Base-by-base conservation (phyloP, 2,888 invertebrate genomes). In the Priocnemis perturbator region DNA sequence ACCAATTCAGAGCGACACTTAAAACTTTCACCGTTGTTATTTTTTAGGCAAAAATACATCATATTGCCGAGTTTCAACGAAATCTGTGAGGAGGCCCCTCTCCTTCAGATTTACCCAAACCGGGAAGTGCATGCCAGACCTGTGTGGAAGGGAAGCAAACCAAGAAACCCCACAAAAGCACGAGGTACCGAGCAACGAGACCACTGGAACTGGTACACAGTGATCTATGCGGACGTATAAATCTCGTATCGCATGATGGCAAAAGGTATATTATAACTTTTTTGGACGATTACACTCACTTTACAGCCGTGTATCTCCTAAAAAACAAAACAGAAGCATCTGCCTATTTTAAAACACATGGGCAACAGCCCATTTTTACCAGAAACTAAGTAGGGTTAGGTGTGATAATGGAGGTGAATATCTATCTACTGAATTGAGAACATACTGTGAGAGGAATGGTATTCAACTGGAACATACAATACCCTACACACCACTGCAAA, bases 81-180 rank as follows among this genome's bases (percentile, higher is more conserved):
- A n/a, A n/a, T n/a, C n/a, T n/a, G n/a, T n/a, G n/a, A n/a, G n/a
- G n/a, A n/a, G n/a, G n/a, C n/a, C n/a, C n/a, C n/a, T n/a, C n/a
- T n/a, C n/a, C n/a, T n/a, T n/a, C n/a, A n/a, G n/a, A n/a, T n/a
- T n/a, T n/a, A n/a, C n/a, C n/a, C n/a, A n/a, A n/a, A n/a, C n/a
- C n/a, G n/a, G n/a, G n/a, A n/a, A n/a, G n/a, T n/a, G n/a, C n/a
- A n/a, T 80, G 75, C 61, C 23, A 57, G 61, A 60, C 59, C 4
- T 79, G 81, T 53, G 68, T 78, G 3, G 60, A 74, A 50, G 77
- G 79, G 20, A 83, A 82, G 37, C 76, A 78, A 56, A 70, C 73
- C 15, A 14, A 11, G 3, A 15, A n/a, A 3, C 17, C 23, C 1
- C 19, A 48, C 9, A 17, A 20, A 19, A 17, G 23, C 2, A 19